Percentiles rank a stretch among this genome's conserved stretches.
phyloP scores from a whole-genome alignment of 1,140 invertebrate genomes.

The Arctopsyche grandis region DNA sequence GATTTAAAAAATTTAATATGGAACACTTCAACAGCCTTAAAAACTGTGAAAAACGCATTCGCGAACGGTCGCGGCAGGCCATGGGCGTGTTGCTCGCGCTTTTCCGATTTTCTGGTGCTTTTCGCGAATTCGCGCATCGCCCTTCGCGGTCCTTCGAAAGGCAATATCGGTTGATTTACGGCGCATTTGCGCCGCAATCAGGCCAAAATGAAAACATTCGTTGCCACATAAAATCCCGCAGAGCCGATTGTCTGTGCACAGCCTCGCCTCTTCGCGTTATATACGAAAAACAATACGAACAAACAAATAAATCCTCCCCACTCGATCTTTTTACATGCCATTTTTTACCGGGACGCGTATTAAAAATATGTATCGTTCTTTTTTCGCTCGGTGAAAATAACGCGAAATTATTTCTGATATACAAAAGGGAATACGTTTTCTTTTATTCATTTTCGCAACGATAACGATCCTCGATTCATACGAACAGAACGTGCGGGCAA shows the following conservation, averaged over 20 bases:
- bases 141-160: constrained; percentile 38
- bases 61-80: background rate
- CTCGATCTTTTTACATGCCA: no score
- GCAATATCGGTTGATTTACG: constrained; percentile 53
- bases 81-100: background rate
- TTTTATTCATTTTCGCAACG: no score
- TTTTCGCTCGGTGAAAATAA: no score
- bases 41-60: background rate
- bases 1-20: no score
- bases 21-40: no score
- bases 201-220: constrained; percentile 49
- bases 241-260: constrained; percentile 4
- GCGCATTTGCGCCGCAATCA: constrained; percentile 50
- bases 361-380: no score
- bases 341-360: no score
- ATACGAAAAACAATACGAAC: background rate
- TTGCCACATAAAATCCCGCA: constrained; percentile 22
- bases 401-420: no score
- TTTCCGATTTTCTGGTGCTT: background rate
- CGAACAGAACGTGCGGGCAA: no score
- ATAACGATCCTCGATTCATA: no score
- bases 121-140: constrained; percentile 10
- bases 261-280: no score
- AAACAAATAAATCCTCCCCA: constrained; percentile 2
- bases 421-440: no score